A percentile compares a stretch with the other conserved stretches of the same genome.
These are phyloP conservation scores for Enoplolaimus lenunculus DNA, from an alignment of 2,888 invertebrate species.

Conservation along the genomic window DNA sequence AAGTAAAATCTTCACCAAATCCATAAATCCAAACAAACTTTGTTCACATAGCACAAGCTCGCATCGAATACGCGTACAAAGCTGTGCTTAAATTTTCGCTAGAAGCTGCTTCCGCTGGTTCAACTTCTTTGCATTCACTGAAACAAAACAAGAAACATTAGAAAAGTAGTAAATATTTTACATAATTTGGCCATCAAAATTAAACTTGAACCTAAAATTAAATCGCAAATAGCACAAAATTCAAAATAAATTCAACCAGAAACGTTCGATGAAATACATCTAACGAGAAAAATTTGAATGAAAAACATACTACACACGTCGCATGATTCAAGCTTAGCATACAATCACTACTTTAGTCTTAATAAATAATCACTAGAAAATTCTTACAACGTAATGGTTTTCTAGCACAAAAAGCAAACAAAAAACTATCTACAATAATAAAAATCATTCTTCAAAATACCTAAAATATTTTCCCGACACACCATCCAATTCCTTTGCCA, in stretches of 20 bases:
- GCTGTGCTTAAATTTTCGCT: neutral
- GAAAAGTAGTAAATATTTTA: neutral
- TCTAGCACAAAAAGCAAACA: too few species aligned
- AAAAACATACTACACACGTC: too few species aligned
- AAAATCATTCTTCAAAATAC: neutral
- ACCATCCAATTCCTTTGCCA: slow-evolving; percentile 57
- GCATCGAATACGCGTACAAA: neutral
- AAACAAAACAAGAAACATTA: neutral
- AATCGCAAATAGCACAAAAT: neutral
- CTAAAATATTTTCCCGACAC: slow-evolving; percentile 62
- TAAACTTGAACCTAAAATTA: neutral
- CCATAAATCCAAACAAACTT: too few species aligned
- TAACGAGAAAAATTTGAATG: neutral
- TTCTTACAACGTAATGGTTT: too few species aligned
- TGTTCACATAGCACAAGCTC: neutral
- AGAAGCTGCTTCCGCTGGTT: neutral
- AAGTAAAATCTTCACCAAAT: too few species aligned
- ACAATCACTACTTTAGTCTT: too few species aligned
- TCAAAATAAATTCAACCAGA: too few species aligned
- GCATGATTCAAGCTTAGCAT: too few species aligned
- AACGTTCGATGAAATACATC: too few species aligned
- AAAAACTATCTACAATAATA: too few species aligned
- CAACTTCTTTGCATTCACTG: neutral
- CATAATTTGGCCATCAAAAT: too few species aligned
- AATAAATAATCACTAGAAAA: too few species aligned